These are phyloP conservation scores for Heliothis peltigera DNA, from an alignment of 2,888 invertebrate species.

Conservation along the genomic window DNA sequence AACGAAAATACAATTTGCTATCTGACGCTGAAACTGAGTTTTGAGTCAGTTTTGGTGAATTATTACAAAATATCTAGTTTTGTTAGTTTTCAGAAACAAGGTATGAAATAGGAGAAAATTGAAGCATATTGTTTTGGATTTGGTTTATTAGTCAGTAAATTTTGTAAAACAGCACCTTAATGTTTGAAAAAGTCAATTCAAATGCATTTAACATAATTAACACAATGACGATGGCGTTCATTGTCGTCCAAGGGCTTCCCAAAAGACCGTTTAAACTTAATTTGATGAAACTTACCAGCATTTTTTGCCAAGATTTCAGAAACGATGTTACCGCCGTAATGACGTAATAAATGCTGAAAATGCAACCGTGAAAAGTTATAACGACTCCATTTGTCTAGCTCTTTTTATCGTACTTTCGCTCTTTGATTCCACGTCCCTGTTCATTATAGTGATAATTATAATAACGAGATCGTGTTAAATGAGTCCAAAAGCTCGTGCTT, in stretches of 20 bases:
- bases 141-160: no score
- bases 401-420: slow-evolving; percentile 15
- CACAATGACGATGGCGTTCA: neutral
- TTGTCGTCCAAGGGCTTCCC: neutral
- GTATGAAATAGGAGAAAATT: no score
- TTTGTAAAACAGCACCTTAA: no score
- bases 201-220: neutral
- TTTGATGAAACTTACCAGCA: slow-evolving; percentile 28
- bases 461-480: no score
- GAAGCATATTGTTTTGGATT: no score
- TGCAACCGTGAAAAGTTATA: slow-evolving; percentile 48
- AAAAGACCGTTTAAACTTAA: slow-evolving; percentile 2
- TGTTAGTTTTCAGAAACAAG: no score
- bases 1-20: neutral
- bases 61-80: no score
- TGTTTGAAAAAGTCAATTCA: no score
- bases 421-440: neutral
- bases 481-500: no score
- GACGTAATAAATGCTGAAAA: slow-evolving; percentile 54
- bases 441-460: slow-evolving; percentile 1
- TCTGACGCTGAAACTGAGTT: neutral
- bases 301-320: slow-evolving; percentile 36
- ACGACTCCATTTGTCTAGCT: slow-evolving; percentile 42
- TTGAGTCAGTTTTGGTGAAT: no score
- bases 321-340: slow-evolving; percentile 40